Base-by-base conservation (phyloP, 2,113 vertebrate species). In the Caloenas nicobarica region DNA sequence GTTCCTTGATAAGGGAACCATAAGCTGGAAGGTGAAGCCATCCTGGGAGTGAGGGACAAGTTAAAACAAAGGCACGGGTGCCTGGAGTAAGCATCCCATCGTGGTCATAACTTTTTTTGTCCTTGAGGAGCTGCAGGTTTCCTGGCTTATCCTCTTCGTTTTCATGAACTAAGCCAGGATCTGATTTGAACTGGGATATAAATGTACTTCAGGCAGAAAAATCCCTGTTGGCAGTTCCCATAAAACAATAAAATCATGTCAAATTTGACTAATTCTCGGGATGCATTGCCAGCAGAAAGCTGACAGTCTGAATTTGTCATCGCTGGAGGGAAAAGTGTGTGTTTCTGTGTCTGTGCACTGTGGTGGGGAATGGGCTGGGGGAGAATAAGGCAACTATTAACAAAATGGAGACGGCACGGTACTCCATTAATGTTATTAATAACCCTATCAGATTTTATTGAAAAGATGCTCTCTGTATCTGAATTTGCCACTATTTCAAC, bases 371-470 rank as follows among this genome's bases (percentile, higher is more conserved):
- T 65, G 73, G 72, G 69, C 86, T 61, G 25, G 28, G 54, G 54
- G 81, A 97, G 91, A 91, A 89, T 53, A 94, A 89, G 77, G 92
- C 88, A 92, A 96, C 92, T 96, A 72, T 95, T 95, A 96, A 96
- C 95, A 96, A 92, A 95, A 96, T 86, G 96, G 95, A 96, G 94
- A 88, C 44, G 13, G 85, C 77, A 53, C 50, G 87, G 96, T 95
- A 95, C 93, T 98, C 96, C 97, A 98, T 98, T 98, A 98, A 97
- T 54, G 96, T 98, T 98, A 98, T 98, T 98, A 98, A 98, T 98
- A 98, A 98, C 98, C 98, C 98, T 98, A 97, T 98, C 97, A 97
- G 96, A 80, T 97, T 97, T 97, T 98, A 98, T 98, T 98, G 98
- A 98, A 98, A 98, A 98, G 97, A 98, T 98, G 98, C 93, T 98